Conservation (phyloP, 2,888 invertebrate genomes). For the Creontiades dilutus region DNA sequence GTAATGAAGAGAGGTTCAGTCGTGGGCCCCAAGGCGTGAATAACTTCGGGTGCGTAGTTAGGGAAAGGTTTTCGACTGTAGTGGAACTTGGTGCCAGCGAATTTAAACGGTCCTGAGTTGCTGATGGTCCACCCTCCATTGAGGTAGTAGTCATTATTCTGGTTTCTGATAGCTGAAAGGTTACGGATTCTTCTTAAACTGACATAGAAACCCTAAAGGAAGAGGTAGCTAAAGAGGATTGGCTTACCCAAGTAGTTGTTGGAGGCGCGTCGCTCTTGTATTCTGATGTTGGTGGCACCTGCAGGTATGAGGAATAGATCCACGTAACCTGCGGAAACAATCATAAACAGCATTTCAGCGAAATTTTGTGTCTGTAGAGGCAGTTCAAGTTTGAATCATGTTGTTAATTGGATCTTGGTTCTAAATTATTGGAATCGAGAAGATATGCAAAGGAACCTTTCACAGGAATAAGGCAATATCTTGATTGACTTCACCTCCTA, state of each 20-base stretch:
- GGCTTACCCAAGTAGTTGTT: slow-evolving; percentile 91
- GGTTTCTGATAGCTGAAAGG: slow-evolving; percentile 87
- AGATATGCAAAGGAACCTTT: no score
- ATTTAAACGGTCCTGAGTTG: slow-evolving; percentile 88
- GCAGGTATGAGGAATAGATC: slow-evolving; percentile 93
- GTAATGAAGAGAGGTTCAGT: slow-evolving; percentile 92
- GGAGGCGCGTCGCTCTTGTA: slow-evolving; percentile 89
- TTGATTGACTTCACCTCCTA: no score
- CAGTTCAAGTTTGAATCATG: no score
- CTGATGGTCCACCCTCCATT: slow-evolving; percentile 98
- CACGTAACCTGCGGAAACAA: slow-evolving; percentile 86
- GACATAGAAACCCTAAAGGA: neutral
- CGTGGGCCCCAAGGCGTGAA: slow-evolving; percentile 92
- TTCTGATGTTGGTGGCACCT: slow-evolving; percentile 93
- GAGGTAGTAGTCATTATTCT: slow-evolving; percentile 90
- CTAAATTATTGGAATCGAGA: no score
- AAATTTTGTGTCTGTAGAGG: no score
- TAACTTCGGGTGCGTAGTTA: slow-evolving; percentile 90
- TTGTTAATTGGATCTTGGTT: no score
- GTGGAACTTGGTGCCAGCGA: slow-evolving; percentile 91
- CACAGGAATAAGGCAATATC: no score
- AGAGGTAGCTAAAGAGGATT: neutral
- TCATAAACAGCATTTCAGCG: no score
- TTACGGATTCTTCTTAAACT: slow-evolving; percentile 15
- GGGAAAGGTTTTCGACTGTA: slow-evolving; percentile 92